Base-by-base conservation (phyloP, 2,113 vertebrate species). In the Chlorodrepanis virens region DNA sequence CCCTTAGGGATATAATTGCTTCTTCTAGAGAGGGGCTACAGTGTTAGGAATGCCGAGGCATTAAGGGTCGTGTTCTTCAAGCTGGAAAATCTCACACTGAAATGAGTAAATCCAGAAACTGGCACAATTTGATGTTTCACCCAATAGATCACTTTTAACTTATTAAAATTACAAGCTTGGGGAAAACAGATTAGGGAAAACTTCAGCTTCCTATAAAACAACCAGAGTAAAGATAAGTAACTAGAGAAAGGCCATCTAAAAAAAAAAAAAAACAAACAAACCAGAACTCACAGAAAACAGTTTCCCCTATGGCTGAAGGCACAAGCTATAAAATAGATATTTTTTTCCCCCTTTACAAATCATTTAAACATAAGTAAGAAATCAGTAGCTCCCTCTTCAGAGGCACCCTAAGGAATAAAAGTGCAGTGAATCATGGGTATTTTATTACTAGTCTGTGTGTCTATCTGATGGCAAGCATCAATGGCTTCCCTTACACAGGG, bases 381-480 rank as follows among this genome's bases (percentile, higher is more conserved):
- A 94, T 97, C 94, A 95, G 94, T 95, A 94, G 79, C 68, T 97
- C 93, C 91, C 95, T 94, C 95, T 96, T 94, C 93, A 94, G 85
- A 97, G 89, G 78, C 71, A 95, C 92, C 91, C 93, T 42, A 29
- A 94, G 93, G 96, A 96, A 94, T 97, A 93, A 88, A 96, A 94
- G 79, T 83, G 96, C 94, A 97, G 86, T 92, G 94, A 96, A 97
- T 97, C 95, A 79, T 83, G 90, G 94, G 93, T 93, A 96, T 89
- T 96, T 96, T 95, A 96, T 92, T 97, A 93, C 96, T 86, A 24
- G 83, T 72, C 89, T 93, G 85, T 97, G 91, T 96, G 94, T 96
- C 94, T 96, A 94, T 96, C 95, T 97, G 94, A 95, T 92, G 96
- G 95, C 93, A 97, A 95, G 95, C 91, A 95, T 97, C 97, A 97